These are phyloP conservation scores for Nasua narica DNA, from an alignment of 2,797 vertebrate genomes.

Conservation along the genomic window DNA sequence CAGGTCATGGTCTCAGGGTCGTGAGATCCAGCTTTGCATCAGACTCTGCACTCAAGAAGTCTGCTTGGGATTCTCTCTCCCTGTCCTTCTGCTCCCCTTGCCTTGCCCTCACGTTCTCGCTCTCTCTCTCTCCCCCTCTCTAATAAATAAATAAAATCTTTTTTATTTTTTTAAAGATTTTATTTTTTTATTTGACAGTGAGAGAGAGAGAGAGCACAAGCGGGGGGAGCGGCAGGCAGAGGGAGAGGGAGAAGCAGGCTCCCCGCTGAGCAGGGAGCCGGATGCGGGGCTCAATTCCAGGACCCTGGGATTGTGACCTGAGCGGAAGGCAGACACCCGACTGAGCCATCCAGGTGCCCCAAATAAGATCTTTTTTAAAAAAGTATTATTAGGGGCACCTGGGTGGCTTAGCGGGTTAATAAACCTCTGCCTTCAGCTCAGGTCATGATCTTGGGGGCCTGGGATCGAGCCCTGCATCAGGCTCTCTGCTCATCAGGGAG, in stretches of 20 bases:
- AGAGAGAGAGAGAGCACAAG: not conserved
- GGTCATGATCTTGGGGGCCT: too few species aligned
- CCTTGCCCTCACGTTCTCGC: not conserved
- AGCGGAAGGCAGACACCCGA: too few species aligned
- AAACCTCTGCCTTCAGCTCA: too few species aligned
- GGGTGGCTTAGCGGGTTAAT: too few species aligned
- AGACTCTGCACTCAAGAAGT: not conserved
- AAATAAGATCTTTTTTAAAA: too few species aligned
- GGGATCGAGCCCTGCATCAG: too few species aligned
- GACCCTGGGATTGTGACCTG: too few species aligned
- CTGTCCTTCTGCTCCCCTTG: not conserved
- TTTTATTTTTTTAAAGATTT: not conserved
- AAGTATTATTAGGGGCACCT: too few species aligned
- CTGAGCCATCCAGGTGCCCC: too few species aligned
- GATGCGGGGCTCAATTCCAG: too few species aligned
- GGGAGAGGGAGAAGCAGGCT: not conserved
- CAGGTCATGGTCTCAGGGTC: not conserved
- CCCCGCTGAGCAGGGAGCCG: too few species aligned
- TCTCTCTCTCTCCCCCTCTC: not conserved
- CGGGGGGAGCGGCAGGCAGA: not conserved
- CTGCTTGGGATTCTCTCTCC: not conserved
- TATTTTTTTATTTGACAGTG: not conserved
- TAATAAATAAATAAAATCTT: not conserved
- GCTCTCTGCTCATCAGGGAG: too few species aligned
- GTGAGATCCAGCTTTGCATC: not conserved